Percentiles rank a stretch among this genome's conserved stretches.
These are phyloP conservation scores for Scaptomyza polygonia DNA, from an alignment of 2,888 invertebrate species.

Conservation along the genomic window DNA sequence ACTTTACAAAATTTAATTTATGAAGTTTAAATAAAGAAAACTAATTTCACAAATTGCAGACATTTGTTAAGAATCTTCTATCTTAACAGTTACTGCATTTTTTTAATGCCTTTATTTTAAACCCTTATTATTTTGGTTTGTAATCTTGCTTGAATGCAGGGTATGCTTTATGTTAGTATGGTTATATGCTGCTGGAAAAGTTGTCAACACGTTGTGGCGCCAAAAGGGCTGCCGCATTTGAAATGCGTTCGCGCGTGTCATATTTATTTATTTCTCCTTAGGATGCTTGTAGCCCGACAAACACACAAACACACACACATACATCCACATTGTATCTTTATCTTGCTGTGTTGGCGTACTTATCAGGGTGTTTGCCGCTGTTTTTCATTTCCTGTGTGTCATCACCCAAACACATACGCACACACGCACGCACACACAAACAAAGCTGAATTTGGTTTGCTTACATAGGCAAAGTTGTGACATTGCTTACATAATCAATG, in stretches of 20 bases:
- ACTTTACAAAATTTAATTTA: too few relatives aligned
- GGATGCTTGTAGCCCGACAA: slow-evolving; percentile 24
- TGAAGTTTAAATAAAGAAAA: too few relatives aligned
- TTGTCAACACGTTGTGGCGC: slow-evolving; percentile 65
- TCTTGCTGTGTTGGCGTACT: background rate
- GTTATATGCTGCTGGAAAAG: slow-evolving; percentile 19
- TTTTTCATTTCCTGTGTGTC: slow-evolving; percentile 62
- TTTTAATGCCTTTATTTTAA: too few relatives aligned
- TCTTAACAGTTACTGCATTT: too few relatives aligned
- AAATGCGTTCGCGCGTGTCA: slow-evolving; percentile 74
- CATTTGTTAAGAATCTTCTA: too few relatives aligned
- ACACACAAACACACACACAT: slow-evolving; percentile 26
- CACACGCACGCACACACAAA: background rate
- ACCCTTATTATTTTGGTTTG: background rate
- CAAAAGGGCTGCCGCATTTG: slow-evolving; percentile 69
- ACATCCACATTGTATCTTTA: slow-evolving; percentile 11
- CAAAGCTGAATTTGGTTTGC: slow-evolving; percentile 13
- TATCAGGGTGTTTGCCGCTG: slow-evolving; percentile 34
- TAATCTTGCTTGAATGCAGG: slow-evolving; percentile 16
- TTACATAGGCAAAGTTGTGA: slow-evolving; percentile 56
- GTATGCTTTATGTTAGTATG: slow-evolving; percentile 21
- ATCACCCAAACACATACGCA: slow-evolving; percentile 15
- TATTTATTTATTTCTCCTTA: slow-evolving; percentile 76
- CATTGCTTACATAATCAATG: slow-evolving; percentile 11
- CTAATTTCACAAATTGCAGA: too few relatives aligned